Conservation (phyloP, 2,797 vertebrate species). For the Phrynocephalus vlangalii region DNA sequence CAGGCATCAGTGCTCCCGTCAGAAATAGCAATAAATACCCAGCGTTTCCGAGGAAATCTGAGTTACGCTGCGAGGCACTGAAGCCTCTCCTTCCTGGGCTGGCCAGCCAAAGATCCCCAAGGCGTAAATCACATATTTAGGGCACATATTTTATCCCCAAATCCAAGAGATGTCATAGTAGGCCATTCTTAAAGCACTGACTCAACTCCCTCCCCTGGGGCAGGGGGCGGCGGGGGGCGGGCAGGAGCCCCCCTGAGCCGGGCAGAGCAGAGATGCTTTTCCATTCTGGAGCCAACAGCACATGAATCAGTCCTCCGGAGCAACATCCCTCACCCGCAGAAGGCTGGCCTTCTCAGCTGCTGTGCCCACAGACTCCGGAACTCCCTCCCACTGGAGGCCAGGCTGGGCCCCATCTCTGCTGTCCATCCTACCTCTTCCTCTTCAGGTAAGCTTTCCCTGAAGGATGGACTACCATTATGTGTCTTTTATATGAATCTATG, state of each 20-base stretch:
- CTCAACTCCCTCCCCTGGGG: neutral
- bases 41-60: neutral
- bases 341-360: neutral
- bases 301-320: neutral
- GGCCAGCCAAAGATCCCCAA: constrained; percentile 35
- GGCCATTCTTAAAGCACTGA: constrained; percentile 11
- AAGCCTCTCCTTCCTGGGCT: constrained; percentile 44
- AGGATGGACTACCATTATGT: no score
- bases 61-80: constrained; percentile 16
- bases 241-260: no score
- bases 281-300: neutral
- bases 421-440: no score
- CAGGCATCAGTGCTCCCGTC: constrained; percentile 24
- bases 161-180: constrained; percentile 19
- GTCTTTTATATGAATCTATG: no score
- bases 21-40: constrained; percentile 50
- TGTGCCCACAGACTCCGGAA: no score
- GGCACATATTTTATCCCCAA: constrained; percentile 38
- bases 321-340: neutral
- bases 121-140: constrained; percentile 43
- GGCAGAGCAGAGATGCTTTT: constrained; percentile 24
- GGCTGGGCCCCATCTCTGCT: no score
- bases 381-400: no score
- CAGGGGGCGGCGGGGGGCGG: neutral
- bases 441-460: no score